A percentile compares a stretch with the other conserved stretches of the same genome.
phyloP scores from a whole-genome alignment of 2,797 vertebrate genomes.

The Adelosebastes latens region DNA sequence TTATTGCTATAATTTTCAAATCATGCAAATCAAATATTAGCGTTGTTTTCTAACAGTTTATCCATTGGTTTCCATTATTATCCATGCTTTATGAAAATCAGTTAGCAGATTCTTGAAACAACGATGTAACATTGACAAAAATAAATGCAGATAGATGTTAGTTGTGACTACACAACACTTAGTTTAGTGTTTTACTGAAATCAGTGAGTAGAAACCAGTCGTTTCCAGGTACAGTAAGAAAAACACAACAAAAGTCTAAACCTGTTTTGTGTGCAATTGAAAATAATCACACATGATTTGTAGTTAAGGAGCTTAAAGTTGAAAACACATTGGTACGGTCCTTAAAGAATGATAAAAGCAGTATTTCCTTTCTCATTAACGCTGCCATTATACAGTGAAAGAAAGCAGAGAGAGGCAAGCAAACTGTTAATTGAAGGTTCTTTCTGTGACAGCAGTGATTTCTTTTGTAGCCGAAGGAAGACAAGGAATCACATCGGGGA shows the following conservation, averaged over 20 bases:
- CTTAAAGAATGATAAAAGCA: background rate
- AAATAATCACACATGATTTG: background rate
- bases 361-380: slow-evolving; percentile 2
- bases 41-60: background rate
- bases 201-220: background rate
- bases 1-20: too few relatives aligned
- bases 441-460: slow-evolving; percentile 17
- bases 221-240: background rate
- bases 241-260: background rate
- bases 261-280: background rate
- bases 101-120: background rate
- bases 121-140: background rate
- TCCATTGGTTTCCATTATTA: background rate
- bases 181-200: background rate
- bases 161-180: background rate
- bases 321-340: background rate
- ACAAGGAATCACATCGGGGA: background rate
- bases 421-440: slow-evolving; percentile 4
- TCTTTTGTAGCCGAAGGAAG: slow-evolving; percentile 14
- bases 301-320: background rate
- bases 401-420: background rate
- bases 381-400: background rate
- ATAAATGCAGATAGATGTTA: background rate
- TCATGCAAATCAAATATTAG: background rate
- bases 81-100: background rate